Evolutionary conservation across 2,113 vertebrate species (phyloP), one percentile per base, ranked within the genome.

Genomic region (Macquaria australasica): DNA sequence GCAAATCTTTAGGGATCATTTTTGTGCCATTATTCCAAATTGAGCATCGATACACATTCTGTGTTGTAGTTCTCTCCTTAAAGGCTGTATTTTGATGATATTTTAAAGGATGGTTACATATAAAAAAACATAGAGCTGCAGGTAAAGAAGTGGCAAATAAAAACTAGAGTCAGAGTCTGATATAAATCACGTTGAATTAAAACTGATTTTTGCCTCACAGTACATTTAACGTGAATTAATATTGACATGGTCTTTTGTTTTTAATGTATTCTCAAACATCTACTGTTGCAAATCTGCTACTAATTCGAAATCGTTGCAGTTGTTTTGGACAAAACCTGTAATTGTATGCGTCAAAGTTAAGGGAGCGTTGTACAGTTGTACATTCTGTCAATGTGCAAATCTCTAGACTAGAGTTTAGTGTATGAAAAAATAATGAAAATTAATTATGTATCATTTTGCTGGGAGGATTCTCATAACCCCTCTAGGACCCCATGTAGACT

Each of bases 351-450:
- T 71, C 21, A 56, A 60, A 23, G 53, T 20, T 34, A 73, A 16
- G 5, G 28, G 28, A 31, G 28, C 2, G 28, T 31, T 31, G 28
- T 31, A 31, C 28, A 31, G 2, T 31, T 31, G 8, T 12, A 50
- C 9, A 20, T 28, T 82, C 55, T 28, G 39, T 28, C 68, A 43
- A 14, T 60, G 41, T 59, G 39, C 25, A n/a, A 23, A 72, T 72
- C 9, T 63, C 39, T n/a, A 4, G 16, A 43, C 31, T 8, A 8
- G 34, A 67, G n/a, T 28, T 45, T 14, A 15, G 37, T 41, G 34
- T 25, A 45, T 77, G 67, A 55, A 77, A 79, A 62, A 45, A 37
- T 55, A 55, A 77, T 73, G 45, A 73, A 66, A 80, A 80, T 83
- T 0, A 67, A 77, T 73, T 60, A 73, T 87, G 73, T 25, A 84